Base-by-base conservation (phyloP, 2,888 invertebrate species). In the Seira ritae region DNA sequence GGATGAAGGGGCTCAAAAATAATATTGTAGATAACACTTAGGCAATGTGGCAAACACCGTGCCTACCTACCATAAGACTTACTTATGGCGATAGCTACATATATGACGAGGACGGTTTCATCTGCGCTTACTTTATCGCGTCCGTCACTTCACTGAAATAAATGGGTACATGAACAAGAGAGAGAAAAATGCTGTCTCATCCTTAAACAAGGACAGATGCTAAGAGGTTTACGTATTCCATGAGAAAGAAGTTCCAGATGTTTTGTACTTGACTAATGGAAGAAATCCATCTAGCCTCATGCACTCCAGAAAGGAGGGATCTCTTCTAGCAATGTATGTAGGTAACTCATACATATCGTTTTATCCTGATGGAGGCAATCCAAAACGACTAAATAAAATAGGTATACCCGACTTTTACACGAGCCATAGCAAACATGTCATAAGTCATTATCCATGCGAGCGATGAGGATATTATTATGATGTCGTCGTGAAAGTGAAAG, bases 221-320 rank as follows among this genome's bases (percentile, higher is more conserved):
- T 84, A 79, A 84, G 79, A 84, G 78, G 74, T 82, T 82, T 82
- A 82, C 77, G 77, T 77, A 72, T 83, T 83, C 55, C 72, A 83
- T 74, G 31, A 50, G 12, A 50, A n/a, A 83, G 55, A 70, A 79
- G 79, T 75, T 84, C 75, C 79, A 84, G 84, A 84, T 84, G 84
- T 84, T 84, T 77, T 70, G 67, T 62, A 84, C 70, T 79, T 84
- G 84, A 84, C 84, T 84, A 84, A 84, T 84, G 84, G 84, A 79
- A 75, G 70, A 70, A 75, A 84, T 84, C 84, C 84, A 79, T 84
- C 84, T 70, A 79, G 46, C 70, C 50, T 50, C 67, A 8, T 50
- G 12, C 31, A 31, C 8, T 8, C 31, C 31, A 31, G 31, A 31
- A 8, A 31, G 31, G 31, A 31, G 8, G 31, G 8, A 4, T 31